Percentiles rank a stretch among this genome's conserved stretches.
phyloP scores from a whole-genome alignment of 2,888 invertebrate genomes.

The Dyspetes luteomarginatus region DNA sequence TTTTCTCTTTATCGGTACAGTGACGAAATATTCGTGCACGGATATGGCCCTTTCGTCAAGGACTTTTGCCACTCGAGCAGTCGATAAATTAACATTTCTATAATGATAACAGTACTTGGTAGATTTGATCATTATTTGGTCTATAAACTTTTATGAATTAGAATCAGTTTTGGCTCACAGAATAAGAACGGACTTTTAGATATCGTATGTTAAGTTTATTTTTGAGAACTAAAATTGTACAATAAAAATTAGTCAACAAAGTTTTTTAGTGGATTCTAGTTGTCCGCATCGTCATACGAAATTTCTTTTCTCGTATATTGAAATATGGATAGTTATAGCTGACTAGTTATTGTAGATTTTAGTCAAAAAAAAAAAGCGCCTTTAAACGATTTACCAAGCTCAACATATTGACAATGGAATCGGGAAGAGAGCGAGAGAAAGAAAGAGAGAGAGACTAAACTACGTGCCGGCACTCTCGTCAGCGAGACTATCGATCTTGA shows the following conservation, averaged over 20 bases:
- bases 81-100: not conserved
- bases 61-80: not conserved
- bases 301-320: no score
- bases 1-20: not conserved
- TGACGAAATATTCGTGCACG: not conserved
- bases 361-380: constrained; percentile 41
- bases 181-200: no score
- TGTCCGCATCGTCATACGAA: no score
- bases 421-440: constrained; percentile 6
- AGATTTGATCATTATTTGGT: not conserved
- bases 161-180: not conserved
- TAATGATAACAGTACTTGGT: not conserved
- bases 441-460: constrained; percentile 1
- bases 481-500: constrained; percentile 53
- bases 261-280: no score
- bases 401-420: constrained; percentile 34
- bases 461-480: constrained; percentile 24
- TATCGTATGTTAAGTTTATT: no score
- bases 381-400: constrained; percentile 55
- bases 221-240: no score
- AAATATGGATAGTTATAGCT: constrained; percentile 10
- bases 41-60: not conserved
- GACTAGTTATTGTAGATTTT: constrained; percentile 35
- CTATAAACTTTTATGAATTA: not conserved
- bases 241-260: no score